These are phyloP conservation scores for Notiomystis cincta DNA, from an alignment of 2,113 vertebrate species.

Conservation along the genomic window DNA sequence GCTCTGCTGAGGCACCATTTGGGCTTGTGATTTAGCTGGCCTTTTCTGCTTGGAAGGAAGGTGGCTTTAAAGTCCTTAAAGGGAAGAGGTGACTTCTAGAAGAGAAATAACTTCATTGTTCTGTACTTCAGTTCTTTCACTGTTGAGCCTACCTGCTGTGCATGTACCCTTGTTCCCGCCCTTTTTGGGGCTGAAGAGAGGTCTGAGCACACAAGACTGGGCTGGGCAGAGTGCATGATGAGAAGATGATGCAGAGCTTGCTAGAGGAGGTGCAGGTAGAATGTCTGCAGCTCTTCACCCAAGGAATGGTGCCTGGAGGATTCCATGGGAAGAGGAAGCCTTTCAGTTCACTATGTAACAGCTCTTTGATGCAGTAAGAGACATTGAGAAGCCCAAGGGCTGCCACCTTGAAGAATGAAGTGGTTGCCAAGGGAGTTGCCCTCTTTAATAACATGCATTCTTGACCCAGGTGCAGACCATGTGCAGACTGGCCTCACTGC, in stretches of 20 bases:
- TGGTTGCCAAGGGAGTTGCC: background rate
- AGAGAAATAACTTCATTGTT: background rate
- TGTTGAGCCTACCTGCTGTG: background rate
- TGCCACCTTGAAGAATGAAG: background rate
- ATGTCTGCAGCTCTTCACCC: background rate
- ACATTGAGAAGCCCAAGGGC: background rate
- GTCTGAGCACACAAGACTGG: background rate
- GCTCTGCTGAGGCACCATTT: background rate
- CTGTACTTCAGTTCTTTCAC: background rate
- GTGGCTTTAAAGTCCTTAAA: background rate
- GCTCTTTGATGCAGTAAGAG: background rate
- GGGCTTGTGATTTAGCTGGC: background rate
- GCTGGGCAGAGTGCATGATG: background rate
- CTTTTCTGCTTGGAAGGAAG: background rate
- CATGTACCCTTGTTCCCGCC: background rate
- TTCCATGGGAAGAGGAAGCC: background rate
- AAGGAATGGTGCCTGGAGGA: background rate
- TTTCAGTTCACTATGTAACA: background rate
- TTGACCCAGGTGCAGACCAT: background rate
- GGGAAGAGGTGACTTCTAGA: background rate
- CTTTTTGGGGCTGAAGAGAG: background rate
- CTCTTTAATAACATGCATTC: background rate
- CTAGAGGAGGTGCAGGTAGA: background rate
- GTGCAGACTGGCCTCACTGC: background rate
- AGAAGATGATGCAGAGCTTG: background rate